Evolutionary conservation across 2,113 vertebrate species (phyloP).

Genomic region (Sus scrofa): T2T-Sscrofa CM000814.6:115600501-115601000

Average conservation of each 20-base stretch:
- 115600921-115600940: background rate
- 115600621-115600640: constrained; percentile 45
- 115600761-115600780: background rate
- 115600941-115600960: background rate
- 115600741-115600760: background rate
- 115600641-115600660: background rate
- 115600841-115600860: background rate
- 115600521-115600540: background rate
- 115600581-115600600: constrained; percentile 13
- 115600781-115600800: constrained; percentile 21
- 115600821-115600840: background rate
- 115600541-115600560: background rate
- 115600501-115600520: background rate
- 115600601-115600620: constrained; percentile 43
- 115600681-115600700: constrained; percentile 5
- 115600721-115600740: background rate
- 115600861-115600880: background rate
- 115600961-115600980: constrained; percentile 15
- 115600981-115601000: background rate
- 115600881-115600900: background rate
- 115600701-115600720: constrained; percentile 43
- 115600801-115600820: constrained; percentile 12
- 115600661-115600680: constrained; percentile 36
- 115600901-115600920: background rate
- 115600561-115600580: background rate